These are phyloP conservation scores for Sebastes flavidus DNA, from an alignment of 2,797 vertebrate species.

Conservation along the genomic window DNA sequence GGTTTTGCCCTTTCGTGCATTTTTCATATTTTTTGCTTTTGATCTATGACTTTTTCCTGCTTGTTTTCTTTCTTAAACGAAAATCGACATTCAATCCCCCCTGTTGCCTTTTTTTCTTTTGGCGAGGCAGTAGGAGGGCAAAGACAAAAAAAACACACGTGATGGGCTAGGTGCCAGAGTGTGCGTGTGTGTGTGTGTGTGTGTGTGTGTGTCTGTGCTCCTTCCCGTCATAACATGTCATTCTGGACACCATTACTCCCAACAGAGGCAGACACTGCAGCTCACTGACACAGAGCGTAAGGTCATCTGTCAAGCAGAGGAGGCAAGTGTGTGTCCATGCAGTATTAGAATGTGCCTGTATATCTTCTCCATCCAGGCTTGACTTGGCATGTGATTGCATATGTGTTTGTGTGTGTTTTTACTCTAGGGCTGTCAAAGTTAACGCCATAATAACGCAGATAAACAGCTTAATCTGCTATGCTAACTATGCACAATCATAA, in stretches of 20 bases:
- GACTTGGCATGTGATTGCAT: background rate
- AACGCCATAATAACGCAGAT: too few relatives aligned
- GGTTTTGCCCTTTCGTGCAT: background rate
- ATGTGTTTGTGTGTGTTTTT: conserved; percentile 6
- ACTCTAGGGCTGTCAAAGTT: too few relatives aligned
- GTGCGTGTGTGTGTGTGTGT: background rate
- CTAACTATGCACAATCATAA: too few relatives aligned
- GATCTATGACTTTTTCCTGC: background rate
- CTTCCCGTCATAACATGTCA: conserved; percentile 69
- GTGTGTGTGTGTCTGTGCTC: conserved; percentile 14
- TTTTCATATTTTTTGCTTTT: conserved; percentile 27
- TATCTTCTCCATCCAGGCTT: background rate
- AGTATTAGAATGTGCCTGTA: background rate
- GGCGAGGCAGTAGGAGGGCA: background rate
- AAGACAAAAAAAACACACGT: conserved; percentile 6
- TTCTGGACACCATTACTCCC: conserved; percentile 66
- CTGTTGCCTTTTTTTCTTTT: conserved; percentile 19
- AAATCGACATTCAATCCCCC: conserved; percentile 23
- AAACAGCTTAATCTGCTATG: too few relatives aligned
- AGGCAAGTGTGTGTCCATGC: conserved; percentile 15
- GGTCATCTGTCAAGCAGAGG: conserved; percentile 73
- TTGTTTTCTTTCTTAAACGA: conserved; percentile 21
- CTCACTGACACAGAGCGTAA: conserved; percentile 60
- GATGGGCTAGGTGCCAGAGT: background rate
- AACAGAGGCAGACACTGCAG: conserved; percentile 57